Conservation (phyloP, 2,888 invertebrate genomes). For the Brenthis ino region DNA sequence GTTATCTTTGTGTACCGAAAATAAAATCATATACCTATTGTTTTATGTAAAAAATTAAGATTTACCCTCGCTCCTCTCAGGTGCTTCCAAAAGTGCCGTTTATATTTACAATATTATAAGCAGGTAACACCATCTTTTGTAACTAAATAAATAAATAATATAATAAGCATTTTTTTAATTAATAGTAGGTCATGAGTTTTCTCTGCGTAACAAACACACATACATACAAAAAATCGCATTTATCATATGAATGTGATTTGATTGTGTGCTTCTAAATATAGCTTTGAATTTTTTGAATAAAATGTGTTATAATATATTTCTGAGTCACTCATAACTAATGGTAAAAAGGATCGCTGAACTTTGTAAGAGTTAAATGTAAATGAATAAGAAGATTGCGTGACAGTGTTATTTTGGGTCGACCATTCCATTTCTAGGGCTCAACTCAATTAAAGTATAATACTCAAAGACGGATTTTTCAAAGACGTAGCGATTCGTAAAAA, state of each 20-base stretch:
- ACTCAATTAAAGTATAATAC: conserved; percentile 27
- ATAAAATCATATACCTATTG: too few relatives aligned
- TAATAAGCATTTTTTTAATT: too few relatives aligned
- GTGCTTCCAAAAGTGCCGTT: too few relatives aligned
- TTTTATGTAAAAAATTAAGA: too few relatives aligned
- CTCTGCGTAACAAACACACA: too few relatives aligned
- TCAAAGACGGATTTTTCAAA: conserved; percentile 17
- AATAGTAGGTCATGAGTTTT: too few relatives aligned
- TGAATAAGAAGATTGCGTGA: conserved; percentile 34
- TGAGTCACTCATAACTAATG: conserved; percentile 11
- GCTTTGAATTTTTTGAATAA: not conserved
- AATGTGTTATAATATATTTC: conserved; percentile 11
- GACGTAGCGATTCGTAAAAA: conserved; percentile 16
- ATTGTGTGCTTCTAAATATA: not conserved
- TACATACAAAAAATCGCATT: not conserved
- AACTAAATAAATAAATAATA: too few relatives aligned
- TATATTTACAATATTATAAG: too few relatives aligned
- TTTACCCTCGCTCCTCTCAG: too few relatives aligned
- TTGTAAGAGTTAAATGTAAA: conserved; percentile 32
- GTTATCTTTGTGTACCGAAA: too few relatives aligned
- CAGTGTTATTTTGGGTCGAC: conserved; percentile 30
- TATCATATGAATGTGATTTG: not conserved
- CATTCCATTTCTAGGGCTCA: conserved; percentile 23
- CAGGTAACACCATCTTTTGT: too few relatives aligned
- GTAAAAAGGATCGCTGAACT: conserved; percentile 20